Percentiles rank a stretch among this genome's conserved stretches.
phyloP scores from a whole-genome alignment of 2,888 invertebrate species.

The Leucania comma region DNA sequence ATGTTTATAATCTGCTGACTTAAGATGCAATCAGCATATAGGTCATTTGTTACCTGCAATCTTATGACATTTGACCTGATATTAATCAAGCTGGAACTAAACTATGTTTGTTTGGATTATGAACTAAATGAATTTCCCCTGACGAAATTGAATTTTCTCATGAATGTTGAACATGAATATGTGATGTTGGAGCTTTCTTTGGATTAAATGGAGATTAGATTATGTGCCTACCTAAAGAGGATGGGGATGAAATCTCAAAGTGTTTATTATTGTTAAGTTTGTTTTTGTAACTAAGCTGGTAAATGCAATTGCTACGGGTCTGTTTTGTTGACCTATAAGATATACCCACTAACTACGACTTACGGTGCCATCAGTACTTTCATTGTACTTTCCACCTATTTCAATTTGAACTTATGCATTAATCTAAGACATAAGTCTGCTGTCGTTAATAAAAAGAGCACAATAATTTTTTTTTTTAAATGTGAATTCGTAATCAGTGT shows the following conservation, averaged over 20 bases:
- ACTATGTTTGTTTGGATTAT: constrained; percentile 27
- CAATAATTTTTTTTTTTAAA: no score
- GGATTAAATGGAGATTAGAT: constrained; percentile 24
- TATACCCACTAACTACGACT: no score
- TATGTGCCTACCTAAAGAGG: constrained; percentile 1
- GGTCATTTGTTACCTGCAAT: constrained; percentile 34
- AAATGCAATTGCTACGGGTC: no score
- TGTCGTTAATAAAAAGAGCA: no score
- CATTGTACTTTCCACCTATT: no score
- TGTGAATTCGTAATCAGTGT: no score
- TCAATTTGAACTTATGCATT: no score
- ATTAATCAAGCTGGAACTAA: constrained; percentile 41
- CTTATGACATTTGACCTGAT: constrained; percentile 36
- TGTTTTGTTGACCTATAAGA: no score
- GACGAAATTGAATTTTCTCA: constrained; percentile 38
- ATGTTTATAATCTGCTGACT: constrained; percentile 28
- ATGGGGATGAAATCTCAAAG: not conserved
- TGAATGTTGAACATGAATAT: constrained; percentile 33
- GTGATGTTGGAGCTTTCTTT: constrained; percentile 27
- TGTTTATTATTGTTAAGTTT: not conserved
- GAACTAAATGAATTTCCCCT: constrained; percentile 17
- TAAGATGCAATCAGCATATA: constrained; percentile 43
- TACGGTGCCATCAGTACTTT: no score
- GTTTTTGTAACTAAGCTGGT: not conserved
- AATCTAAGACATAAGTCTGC: no score